Conservation (phyloP, 2,888 invertebrate species). For the Microplitis deprimator region DNA sequence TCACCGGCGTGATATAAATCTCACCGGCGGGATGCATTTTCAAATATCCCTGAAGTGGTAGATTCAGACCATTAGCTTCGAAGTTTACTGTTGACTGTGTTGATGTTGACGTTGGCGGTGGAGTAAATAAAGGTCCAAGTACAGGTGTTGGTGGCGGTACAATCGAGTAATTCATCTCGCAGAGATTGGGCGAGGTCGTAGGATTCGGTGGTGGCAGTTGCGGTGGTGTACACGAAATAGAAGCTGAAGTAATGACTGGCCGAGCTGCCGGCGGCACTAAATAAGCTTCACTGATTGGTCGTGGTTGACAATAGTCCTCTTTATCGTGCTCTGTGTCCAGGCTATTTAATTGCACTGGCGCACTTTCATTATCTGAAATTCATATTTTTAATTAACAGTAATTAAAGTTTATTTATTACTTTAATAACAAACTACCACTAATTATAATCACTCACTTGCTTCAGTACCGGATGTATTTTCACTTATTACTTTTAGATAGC, state of each 20-base stretch:
- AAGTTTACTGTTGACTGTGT: conserved; percentile 39
- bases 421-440: neutral
- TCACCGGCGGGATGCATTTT: conserved; percentile 72
- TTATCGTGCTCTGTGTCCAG: conserved; percentile 56
- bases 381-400: neutral
- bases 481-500: conserved; percentile 86
- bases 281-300: conserved; percentile 72
- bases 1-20: conserved; percentile 20
- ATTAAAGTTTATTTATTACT: conserved; percentile 3
- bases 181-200: conserved; percentile 53
- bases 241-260: conserved; percentile 66
- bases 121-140: conserved; percentile 35
- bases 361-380: conserved; percentile 54
- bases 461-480: conserved; percentile 67
- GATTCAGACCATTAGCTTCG: conserved; percentile 58
- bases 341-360: conserved; percentile 44
- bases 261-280: conserved; percentile 73
- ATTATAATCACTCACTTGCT: conserved; percentile 47
- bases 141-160: conserved; percentile 63
- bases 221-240: conserved; percentile 53
- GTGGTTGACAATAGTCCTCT: conserved; percentile 71
- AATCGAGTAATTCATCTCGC: conserved; percentile 62
- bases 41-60: conserved; percentile 70
- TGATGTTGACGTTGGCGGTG: conserved; percentile 28
- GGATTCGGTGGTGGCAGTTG: conserved; percentile 57